Percentiles rank a stretch among this genome's conserved stretches.
phyloP scores from a whole-genome alignment of 1,140 invertebrate genomes.

The Goniozus legneri region DNA sequence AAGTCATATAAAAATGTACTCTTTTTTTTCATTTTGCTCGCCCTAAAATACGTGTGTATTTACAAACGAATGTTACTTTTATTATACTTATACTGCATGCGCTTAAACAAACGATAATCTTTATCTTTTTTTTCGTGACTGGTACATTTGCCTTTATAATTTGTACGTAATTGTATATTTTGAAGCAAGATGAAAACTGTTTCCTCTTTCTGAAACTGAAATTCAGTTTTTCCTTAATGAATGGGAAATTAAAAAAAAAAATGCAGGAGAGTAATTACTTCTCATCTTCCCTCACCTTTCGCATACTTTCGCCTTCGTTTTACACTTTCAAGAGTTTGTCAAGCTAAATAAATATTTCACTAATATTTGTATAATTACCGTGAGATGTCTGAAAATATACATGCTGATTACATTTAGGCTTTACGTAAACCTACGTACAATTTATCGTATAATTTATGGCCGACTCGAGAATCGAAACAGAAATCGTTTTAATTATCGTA shows the following conservation, averaged over 20 bases:
- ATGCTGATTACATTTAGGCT: conserved; percentile 7
- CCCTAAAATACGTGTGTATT: conserved; percentile 15
- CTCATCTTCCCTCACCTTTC: conserved; percentile 12
- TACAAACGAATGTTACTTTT: conserved; percentile 25
- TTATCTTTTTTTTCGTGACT: too few relatives aligned
- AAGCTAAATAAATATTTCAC: conserved; percentile 20
- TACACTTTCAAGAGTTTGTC: conserved; percentile 17
- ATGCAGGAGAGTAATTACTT: too few relatives aligned
- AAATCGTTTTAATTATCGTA: too few relatives aligned
- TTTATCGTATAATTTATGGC: too few relatives aligned
- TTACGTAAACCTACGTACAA: conserved; percentile 17
- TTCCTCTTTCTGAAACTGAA: neutral
- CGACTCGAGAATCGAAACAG: too few relatives aligned
- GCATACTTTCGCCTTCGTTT: conserved; percentile 10
- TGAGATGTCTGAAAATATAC: conserved; percentile 15
- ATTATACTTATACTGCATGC: too few relatives aligned
- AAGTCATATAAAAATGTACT: conserved; percentile 28
- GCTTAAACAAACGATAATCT: too few relatives aligned
- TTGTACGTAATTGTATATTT: neutral
- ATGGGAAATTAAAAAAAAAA: neutral
- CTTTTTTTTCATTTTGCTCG: conserved; percentile 22
- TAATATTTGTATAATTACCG: conserved; percentile 6
- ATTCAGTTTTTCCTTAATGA: neutral
- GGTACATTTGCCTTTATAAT: too few relatives aligned
- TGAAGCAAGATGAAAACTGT: conserved; percentile 19